Evolutionary conservation across 53 echinoderm and acorn worm genomes (phyloP).

Genomic region (Holothuria leucospilota): DNA sequence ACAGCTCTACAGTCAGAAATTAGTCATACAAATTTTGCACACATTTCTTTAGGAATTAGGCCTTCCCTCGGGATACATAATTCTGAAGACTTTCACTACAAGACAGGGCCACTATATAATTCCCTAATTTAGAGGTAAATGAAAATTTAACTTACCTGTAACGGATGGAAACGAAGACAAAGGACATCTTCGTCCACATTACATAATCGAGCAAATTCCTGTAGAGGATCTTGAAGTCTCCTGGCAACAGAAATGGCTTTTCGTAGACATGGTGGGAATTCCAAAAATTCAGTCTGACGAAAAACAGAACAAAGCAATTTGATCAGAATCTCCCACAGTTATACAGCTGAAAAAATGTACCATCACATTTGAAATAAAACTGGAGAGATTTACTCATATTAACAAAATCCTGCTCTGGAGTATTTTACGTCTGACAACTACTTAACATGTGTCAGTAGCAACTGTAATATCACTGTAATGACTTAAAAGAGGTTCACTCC

Average conservation of each 20-base stretch:
- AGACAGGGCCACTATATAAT: background rate
- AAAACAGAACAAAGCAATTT: background rate
- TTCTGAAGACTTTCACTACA: background rate
- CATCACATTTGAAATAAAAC: too few species aligned
- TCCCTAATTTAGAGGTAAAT: background rate
- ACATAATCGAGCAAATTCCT: constrained; percentile 85
- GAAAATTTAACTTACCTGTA: constrained; percentile 69
- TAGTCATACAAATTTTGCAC: background rate
- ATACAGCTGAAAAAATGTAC: too few species aligned
- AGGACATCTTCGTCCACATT: constrained; percentile 93
- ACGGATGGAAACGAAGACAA: constrained; percentile 83
- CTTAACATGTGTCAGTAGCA: too few species aligned
- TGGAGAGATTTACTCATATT: too few species aligned
- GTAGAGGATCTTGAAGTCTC: constrained; percentile 88
- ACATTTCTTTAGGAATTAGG: background rate
- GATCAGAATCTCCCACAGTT: too few species aligned
- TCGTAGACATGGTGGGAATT: constrained; percentile 82
- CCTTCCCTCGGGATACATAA: background rate
- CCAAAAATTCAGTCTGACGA: constrained; percentile 80
- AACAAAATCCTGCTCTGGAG: too few species aligned
- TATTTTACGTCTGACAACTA: too few species aligned
- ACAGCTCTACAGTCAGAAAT: too few species aligned
- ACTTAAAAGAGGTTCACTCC: too few species aligned
- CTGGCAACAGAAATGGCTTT: constrained; percentile 86
- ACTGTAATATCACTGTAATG: too few species aligned